phyloP scores from a whole-genome alignment of 2,888 invertebrate genomes.

The Acanthococcus lagerstroemiae region DNA sequence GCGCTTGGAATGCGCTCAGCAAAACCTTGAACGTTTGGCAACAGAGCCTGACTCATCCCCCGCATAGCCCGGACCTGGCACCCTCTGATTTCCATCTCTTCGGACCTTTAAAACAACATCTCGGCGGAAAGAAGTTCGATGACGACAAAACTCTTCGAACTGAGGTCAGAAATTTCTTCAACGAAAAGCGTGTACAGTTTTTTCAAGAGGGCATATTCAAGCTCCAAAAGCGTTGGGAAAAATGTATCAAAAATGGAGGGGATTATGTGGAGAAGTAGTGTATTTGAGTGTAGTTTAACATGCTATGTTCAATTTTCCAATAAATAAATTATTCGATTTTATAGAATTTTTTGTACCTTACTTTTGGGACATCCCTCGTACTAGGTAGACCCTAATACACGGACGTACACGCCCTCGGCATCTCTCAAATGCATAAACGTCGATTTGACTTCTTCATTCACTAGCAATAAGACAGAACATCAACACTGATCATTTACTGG shows the following conservation, averaged over 20 bases:
- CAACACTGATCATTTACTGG: too few relatives aligned
- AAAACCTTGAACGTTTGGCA: too few relatives aligned
- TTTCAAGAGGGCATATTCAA: too few relatives aligned
- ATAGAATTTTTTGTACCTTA: too few relatives aligned
- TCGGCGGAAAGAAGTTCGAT: neutral
- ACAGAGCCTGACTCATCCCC: too few relatives aligned
- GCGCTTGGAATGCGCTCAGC: slow-evolving; percentile 9
- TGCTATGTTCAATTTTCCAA: too few relatives aligned
- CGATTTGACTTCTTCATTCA: too few relatives aligned
- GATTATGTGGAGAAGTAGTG: neutral
- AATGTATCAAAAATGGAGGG: neutral
- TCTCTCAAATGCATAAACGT: too few relatives aligned
- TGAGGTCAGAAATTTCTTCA: neutral
- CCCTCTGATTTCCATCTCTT: neutral
- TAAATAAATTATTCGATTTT: neutral
- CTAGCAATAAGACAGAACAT: too few relatives aligned
- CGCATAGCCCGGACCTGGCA: neutral
- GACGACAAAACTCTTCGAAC: neutral
- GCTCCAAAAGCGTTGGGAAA: neutral
- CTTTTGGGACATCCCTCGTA: neutral
- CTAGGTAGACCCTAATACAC: too few relatives aligned
- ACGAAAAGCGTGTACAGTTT: neutral
- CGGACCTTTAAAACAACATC: neutral
- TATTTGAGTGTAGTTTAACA: too few relatives aligned
- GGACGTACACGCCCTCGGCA: too few relatives aligned